A percentile compares a stretch with the other conserved stretches of the same genome.
Conservation (phyloP, 2,113 vertebrate species). For the Corythoichthys intestinalis region DNA sequence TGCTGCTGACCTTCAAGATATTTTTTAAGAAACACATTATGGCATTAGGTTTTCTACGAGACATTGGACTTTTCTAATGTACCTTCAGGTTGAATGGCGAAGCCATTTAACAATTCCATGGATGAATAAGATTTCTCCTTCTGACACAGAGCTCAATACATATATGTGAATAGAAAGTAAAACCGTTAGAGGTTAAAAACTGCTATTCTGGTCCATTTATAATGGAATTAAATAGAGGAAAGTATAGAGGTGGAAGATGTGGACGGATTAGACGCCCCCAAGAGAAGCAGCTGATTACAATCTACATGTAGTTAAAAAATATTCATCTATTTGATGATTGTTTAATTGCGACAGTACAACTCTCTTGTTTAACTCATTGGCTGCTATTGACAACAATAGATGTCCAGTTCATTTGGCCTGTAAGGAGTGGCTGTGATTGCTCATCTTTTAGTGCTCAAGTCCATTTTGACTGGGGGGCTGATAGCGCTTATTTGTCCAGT, state of each 20-base stretch:
- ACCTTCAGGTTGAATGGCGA: neutral
- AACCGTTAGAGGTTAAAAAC: neutral
- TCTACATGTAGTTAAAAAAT: constrained; percentile 16
- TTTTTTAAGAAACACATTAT: no score
- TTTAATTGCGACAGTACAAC: neutral
- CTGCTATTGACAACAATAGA: no score
- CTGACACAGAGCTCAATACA: constrained; percentile 11
- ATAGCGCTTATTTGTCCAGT: no score
- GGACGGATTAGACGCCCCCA: constrained; percentile 10
- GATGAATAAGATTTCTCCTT: neutral
- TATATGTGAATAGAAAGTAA: neutral
- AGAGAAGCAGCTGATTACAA: constrained; percentile 26
- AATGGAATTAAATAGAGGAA: constrained; percentile 4
- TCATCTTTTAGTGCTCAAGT: no score
- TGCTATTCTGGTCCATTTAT: constrained; percentile 6
- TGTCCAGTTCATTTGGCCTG: no score
- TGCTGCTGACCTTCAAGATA: constrained; percentile 39
- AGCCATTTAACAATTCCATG: neutral
- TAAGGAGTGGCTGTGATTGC: no score
- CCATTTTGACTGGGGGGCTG: no score
- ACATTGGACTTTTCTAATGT: neutral
- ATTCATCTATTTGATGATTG: constrained; percentile 31
- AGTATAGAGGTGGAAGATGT: constrained; percentile 10
- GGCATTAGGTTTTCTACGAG: neutral
- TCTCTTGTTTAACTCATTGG: neutral